Percentiles rank a stretch among this genome's conserved stretches.
Conservation (phyloP, 2,888 invertebrate genomes). For the Chrysolina americana region DNA sequence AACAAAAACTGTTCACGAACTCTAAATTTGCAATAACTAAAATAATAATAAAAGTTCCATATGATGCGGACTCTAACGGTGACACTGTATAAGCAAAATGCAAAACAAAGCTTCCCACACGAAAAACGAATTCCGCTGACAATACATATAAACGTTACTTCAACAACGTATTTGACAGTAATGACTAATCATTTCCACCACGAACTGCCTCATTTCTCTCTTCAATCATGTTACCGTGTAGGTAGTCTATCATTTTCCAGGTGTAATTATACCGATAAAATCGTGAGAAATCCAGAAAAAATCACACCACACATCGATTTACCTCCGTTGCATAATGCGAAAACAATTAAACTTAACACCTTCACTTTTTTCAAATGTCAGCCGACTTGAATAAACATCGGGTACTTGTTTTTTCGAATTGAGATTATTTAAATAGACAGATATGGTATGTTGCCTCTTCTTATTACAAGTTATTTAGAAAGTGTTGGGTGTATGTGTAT, state of each 20-base stretch:
- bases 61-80: too few species aligned
- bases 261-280: constrained; percentile 15
- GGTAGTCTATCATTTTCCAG: constrained; percentile 24
- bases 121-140: background rate
- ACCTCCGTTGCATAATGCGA: constrained; percentile 22
- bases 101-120: background rate
- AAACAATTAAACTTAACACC: constrained; percentile 28
- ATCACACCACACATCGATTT: constrained; percentile 15
- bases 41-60: too few species aligned
- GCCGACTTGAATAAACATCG: constrained; percentile 7
- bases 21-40: too few species aligned
- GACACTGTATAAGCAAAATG: too few species aligned
- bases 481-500: background rate
- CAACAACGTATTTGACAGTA: background rate
- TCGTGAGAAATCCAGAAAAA: constrained; percentile 29
- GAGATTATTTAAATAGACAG: background rate
- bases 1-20: too few species aligned
- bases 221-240: constrained; percentile 4
- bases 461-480: constrained; percentile 9
- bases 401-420: background rate
- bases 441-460: constrained; percentile 1
- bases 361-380: constrained; percentile 29
- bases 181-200: constrained; percentile 16
- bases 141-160: background rate
- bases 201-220: constrained; percentile 9